Base-by-base conservation (phyloP, 2,113 vertebrate genomes). In the Hepsetus odoe region DNA sequence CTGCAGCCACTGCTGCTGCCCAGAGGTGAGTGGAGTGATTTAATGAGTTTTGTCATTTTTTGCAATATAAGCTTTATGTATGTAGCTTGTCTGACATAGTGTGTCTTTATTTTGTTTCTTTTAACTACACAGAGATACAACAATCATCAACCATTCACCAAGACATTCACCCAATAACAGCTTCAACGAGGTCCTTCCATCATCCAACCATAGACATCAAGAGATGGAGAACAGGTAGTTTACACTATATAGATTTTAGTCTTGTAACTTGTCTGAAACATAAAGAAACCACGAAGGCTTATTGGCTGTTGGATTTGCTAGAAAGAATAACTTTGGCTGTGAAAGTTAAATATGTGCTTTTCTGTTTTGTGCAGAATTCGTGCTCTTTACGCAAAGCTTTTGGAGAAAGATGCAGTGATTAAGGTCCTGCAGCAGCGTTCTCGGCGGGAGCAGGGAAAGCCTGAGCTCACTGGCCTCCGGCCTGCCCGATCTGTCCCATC, bases 201-300 rank as follows among this genome's bases (percentile, higher is more conserved):
- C 93, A 1, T 90, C 94, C 3, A 92, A 87, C 89, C 95, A 96
- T 85, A 94, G 95, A 81, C 94, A 97, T 61, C 96, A 97, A 83
- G 97, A 98, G 88, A 98, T 99, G 98, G 96, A 98, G 89, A 98
- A 93, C 92, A 96, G 97, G 98, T 98, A 85, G 11, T 32, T 58
- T 59, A 49, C 24, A 28, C 35, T 40, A 7, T 20, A 33, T 24
- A 20, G 13, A 22, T 40, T 26, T 46, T 16, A 14, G 18, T 1
- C 3, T 14, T 1, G 2, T 38, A 9, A 9, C 35, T 5, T 38
- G 4, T 38, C 4, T 9, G 4, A 38, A 38, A 38, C 9, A 38
- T 49, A n/a, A 18, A 55, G 35, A 42, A n/a, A n/a, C n/a, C n/a
- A n/a, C n/a, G n/a, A n/a, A n/a, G n/a, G n/a, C n/a, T n/a, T n/a